Conservation (phyloP, 2,113 vertebrate genomes). For the Aphyosemion australe region DNA sequence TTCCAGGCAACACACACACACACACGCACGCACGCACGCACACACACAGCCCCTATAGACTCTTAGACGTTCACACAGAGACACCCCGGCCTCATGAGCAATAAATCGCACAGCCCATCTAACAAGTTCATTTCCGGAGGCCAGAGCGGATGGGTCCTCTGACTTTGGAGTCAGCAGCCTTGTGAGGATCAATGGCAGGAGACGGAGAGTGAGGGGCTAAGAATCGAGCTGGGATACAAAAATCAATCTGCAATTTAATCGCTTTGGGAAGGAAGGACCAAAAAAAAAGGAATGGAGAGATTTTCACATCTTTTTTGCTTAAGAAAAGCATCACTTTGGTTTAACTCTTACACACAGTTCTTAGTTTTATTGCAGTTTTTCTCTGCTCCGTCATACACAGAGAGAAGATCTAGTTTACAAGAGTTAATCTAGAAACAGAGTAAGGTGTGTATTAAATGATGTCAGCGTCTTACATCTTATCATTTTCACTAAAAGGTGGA, state of each 20-base stretch:
- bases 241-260: slow-evolving; percentile 87
- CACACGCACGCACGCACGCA: slow-evolving; percentile 32
- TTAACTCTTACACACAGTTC: slow-evolving; percentile 66
- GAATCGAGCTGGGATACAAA: slow-evolving; percentile 81
- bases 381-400: slow-evolving; percentile 35
- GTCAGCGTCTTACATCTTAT: no score
- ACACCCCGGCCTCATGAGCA: slow-evolving; percentile 75
- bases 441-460: no score
- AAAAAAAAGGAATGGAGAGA: slow-evolving; percentile 62
- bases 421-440: neutral
- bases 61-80: slow-evolving; percentile 64
- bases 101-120: slow-evolving; percentile 81
- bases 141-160: slow-evolving; percentile 78
- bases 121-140: slow-evolving; percentile 84
- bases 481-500: no score
- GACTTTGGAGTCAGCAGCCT: slow-evolving; percentile 82
- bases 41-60: slow-evolving; percentile 52
- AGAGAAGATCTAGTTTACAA: slow-evolving; percentile 46
- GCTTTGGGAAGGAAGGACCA: slow-evolving; percentile 67
- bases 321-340: slow-evolving; percentile 66
- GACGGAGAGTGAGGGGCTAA: slow-evolving; percentile 73
- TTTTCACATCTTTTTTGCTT: slow-evolving; percentile 68
- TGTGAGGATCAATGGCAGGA: slow-evolving; percentile 81
- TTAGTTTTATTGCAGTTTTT: slow-evolving; percentile 58
- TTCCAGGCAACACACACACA: slow-evolving; percentile 31